These are phyloP conservation scores for Apostichopus japonicus DNA, from an alignment of 35 echinoderm and acorn worm species.

Conservation along the genomic window DNA sequence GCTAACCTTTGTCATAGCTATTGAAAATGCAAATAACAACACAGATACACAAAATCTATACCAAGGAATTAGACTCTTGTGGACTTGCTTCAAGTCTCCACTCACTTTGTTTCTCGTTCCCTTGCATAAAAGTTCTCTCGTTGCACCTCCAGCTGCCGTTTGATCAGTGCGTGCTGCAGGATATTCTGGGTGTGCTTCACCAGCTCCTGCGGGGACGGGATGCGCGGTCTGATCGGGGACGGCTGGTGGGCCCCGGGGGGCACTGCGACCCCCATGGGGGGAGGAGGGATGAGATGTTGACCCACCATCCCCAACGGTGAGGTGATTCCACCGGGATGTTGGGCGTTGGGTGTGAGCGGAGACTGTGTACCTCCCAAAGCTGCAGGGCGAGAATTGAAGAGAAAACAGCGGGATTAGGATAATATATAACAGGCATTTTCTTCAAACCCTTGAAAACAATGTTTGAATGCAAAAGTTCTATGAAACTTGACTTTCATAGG, in stretches of 20 bases:
- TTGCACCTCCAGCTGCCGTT: conserved; percentile 94
- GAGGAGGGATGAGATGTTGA: conserved; percentile 67
- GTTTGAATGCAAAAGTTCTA: too few relatives aligned
- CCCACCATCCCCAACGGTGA: conserved; percentile 50
- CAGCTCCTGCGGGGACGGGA: conserved; percentile 94
- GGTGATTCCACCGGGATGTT: conserved; percentile 66
- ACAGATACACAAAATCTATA: too few relatives aligned
- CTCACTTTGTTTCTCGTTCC: conserved; percentile 53
- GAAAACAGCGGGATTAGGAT: not conserved
- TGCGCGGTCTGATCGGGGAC: conserved; percentile 65
- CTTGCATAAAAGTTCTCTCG: conserved; percentile 94
- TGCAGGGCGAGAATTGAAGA: not conserved
- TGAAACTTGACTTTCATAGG: too few relatives aligned
- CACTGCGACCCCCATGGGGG: conserved; percentile 48
- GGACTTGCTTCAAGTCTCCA: not conserved
- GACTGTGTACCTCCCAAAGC: conserved; percentile 68
- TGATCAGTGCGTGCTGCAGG: conserved; percentile 94
- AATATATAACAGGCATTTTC: not conserved
- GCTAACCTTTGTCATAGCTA: not conserved
- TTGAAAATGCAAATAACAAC: too few relatives aligned
- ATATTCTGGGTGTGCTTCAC: conserved; percentile 97
- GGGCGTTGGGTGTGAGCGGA: conserved; percentile 60
- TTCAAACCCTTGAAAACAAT: not conserved
- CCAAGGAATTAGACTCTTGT: too few relatives aligned
- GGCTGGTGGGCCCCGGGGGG: conserved; percentile 57